Conservation (phyloP, 1,140 invertebrate species). For the Harlomillsia oculata region DNA sequence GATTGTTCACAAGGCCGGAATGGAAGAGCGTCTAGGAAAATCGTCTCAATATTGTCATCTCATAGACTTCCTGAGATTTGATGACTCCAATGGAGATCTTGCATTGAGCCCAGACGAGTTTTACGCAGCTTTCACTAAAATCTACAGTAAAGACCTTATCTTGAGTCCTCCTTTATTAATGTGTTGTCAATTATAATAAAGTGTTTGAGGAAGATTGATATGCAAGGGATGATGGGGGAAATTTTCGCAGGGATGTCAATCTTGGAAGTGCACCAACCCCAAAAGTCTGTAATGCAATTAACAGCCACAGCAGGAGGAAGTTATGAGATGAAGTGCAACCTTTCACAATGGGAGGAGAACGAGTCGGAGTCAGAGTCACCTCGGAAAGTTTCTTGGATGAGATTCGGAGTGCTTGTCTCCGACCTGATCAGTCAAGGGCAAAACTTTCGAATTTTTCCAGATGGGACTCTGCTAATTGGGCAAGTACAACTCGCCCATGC, state of each 20-base stretch:
- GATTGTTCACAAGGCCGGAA: background rate
- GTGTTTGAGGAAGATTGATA: background rate
- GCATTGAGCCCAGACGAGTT: conserved; percentile 62
- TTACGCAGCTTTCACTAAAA: conserved; percentile 64
- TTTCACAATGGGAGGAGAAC: no score
- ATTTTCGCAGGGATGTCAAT: conserved; percentile 54
- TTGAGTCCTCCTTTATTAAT: background rate
- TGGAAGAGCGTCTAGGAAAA: conserved; percentile 7
- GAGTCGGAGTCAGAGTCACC: background rate
- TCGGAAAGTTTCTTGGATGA: conserved; percentile 59
- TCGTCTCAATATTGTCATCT: conserved; percentile 46
- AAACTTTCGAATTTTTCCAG: conserved; percentile 56
- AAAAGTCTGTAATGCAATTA: conserved; percentile 56
- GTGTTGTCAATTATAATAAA: background rate
- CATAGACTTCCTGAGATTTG: conserved; percentile 58
- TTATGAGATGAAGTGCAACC: conserved; percentile 68
- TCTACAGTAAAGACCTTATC: conserved; percentile 49
- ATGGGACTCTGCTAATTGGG: conserved; percentile 64
- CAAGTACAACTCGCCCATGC: conserved; percentile 63
- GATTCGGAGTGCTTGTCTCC: conserved; percentile 57
- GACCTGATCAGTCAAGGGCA: conserved; percentile 46
- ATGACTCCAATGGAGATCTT: conserved; percentile 57
- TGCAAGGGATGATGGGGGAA: background rate
- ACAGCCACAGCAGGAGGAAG: conserved; percentile 62
- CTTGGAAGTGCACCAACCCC: conserved; percentile 57